Percentiles rank a stretch among this genome's conserved stretches.
These are phyloP conservation scores for Leiothrix lutea DNA, from an alignment of 2,113 vertebrate genomes.

Conservation along the genomic window DNA sequence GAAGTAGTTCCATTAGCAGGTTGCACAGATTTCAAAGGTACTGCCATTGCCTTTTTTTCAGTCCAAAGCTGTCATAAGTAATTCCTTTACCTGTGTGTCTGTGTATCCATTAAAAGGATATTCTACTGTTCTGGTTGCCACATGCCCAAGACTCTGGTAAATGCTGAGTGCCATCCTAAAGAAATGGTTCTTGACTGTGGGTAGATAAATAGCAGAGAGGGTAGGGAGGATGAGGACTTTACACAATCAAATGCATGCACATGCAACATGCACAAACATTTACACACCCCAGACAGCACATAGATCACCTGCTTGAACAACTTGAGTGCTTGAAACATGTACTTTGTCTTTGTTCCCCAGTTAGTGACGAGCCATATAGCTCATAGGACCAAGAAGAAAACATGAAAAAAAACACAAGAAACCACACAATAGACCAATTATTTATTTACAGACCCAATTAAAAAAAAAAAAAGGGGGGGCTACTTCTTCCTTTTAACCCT, in stretches of 20 bases:
- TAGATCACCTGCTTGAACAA: background rate
- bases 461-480: background rate
- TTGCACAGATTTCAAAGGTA: background rate
- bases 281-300: background rate
- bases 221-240: background rate
- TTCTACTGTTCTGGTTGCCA: background rate
- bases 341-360: background rate
- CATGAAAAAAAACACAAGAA: background rate
- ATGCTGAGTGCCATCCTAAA: background rate
- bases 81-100: background rate
- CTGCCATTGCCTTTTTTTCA: background rate
- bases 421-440: too few species aligned
- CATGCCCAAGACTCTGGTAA: background rate
- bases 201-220: background rate
- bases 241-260: background rate
- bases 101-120: background rate
- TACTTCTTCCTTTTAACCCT: background rate
- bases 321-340: background rate
- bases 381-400: background rate
- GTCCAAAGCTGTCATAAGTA: background rate
- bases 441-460: fast-evolving
- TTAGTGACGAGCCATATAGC: background rate
- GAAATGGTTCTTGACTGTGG: background rate
- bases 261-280: background rate
- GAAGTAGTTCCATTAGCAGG: background rate